Evolutionary conservation across 2,113 vertebrate genomes (phyloP).

Genomic region (Tychaedon coryphoeus): DNA sequence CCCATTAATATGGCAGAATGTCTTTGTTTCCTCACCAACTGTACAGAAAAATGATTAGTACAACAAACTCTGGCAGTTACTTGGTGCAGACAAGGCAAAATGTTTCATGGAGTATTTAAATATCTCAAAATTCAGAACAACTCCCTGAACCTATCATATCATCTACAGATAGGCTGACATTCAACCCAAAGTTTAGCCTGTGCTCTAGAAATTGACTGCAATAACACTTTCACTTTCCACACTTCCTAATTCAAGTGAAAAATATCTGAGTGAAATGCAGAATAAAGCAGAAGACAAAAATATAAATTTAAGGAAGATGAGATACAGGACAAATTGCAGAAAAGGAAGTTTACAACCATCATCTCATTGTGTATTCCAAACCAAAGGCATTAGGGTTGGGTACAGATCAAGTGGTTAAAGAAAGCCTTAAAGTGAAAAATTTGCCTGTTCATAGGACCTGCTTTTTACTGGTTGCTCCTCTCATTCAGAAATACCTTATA

Average conservation of each 20-base stretch:
- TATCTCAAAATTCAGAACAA: background rate
- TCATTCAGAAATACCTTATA: background rate
- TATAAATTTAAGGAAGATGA: background rate
- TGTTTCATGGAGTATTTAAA: background rate
- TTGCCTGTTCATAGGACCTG: background rate
- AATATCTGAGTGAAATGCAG: background rate
- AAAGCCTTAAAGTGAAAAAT: background rate
- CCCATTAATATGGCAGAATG: slow-evolving; percentile 43
- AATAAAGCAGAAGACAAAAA: background rate
- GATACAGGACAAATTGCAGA: background rate
- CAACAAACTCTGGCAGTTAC: slow-evolving; percentile 41
- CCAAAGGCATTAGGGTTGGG: background rate
- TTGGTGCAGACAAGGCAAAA: slow-evolving; percentile 9
- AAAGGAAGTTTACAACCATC: background rate
- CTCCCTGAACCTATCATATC: background rate
- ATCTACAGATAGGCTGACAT: background rate
- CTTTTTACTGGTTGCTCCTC: background rate
- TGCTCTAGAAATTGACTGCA: background rate
- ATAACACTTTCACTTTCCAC: background rate
- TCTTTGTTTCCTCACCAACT: slow-evolving; percentile 48
- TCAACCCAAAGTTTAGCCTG: background rate
- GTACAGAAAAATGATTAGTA: slow-evolving; percentile 39
- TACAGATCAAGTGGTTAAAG: background rate
- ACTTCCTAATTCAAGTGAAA: background rate
- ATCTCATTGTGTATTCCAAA: background rate